Percentiles rank a stretch among this genome's conserved stretches.
Evolutionary conservation across 2,888 invertebrate species (phyloP).

Genomic region (Ectropis crepuscularia): DNA sequence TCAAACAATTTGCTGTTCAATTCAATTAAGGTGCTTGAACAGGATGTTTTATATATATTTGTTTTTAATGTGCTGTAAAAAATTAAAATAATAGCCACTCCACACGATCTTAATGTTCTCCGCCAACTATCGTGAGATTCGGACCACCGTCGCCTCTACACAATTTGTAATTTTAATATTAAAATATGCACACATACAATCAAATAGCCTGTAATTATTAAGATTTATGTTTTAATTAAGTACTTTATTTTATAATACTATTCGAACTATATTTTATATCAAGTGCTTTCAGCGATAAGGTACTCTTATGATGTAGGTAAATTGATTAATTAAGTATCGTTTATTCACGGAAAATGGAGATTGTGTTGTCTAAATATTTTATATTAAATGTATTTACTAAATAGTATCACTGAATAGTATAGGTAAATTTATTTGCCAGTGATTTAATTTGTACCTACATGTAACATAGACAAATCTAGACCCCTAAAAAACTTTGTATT

Average conservation of each 20-base stretch:
- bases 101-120: constrained; percentile 53
- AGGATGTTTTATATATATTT: constrained; percentile 41
- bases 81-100: constrained; percentile 39
- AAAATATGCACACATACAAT: constrained; percentile 45
- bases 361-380: too few species aligned
- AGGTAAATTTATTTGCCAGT: too few species aligned
- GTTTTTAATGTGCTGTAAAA: constrained; percentile 37
- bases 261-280: constrained; percentile 11
- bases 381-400: too few species aligned
- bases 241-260: constrained; percentile 14
- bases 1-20: constrained; percentile 15
- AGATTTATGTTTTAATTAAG: constrained; percentile 49
- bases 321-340: background rate
- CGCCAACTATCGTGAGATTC: constrained; percentile 48
- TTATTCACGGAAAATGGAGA: too few species aligned
- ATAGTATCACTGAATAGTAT: too few species aligned
- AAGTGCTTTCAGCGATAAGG: background rate
- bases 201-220: constrained; percentile 50
- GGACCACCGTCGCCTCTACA: constrained; percentile 44
- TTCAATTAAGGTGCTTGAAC: constrained; percentile 27
- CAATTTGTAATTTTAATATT: constrained; percentile 49
- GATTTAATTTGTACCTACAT: too few species aligned
- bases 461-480: too few species aligned
- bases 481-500: too few species aligned
- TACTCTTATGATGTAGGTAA: background rate